A percentile compares a stretch with the other conserved stretches of the same genome.
Conservation (phyloP, 1,140 invertebrate genomes). For the Ectropis grisescens region DNA sequence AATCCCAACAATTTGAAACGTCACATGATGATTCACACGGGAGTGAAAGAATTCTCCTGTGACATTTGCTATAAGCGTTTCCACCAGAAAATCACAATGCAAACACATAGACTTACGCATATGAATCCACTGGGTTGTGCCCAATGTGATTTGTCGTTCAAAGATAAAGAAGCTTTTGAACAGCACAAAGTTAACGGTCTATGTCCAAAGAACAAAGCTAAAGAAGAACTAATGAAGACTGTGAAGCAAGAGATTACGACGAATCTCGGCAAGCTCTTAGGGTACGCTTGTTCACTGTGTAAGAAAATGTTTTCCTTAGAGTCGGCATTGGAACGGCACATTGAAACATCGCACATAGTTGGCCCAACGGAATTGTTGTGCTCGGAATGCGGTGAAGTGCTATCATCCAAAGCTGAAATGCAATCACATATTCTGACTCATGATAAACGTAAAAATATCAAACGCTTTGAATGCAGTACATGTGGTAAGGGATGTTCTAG, state of each 20-base stretch:
- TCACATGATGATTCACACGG: conserved; percentile 73
- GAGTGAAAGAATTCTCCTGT: conserved; percentile 69
- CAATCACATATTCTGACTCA: conserved; percentile 28
- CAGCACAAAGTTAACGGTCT: conserved; percentile 40
- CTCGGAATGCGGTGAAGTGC: conserved; percentile 37
- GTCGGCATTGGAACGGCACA: conserved; percentile 54
- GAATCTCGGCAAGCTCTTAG: conserved; percentile 43
- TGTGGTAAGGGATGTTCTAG: conserved; percentile 66
- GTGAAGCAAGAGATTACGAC: conserved; percentile 45
- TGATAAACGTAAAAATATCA: conserved; percentile 40
- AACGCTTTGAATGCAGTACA: conserved; percentile 50
- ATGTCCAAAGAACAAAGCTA: conserved; percentile 41
- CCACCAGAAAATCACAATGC: conserved; percentile 65
- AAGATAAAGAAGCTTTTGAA: conserved; percentile 27
- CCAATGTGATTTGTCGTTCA: conserved; percentile 44
- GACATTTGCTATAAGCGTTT: conserved; percentile 61
- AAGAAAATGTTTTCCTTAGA: conserved; percentile 63
- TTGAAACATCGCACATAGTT: conserved; percentile 52
- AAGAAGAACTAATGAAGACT: conserved; percentile 51
- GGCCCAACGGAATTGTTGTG: conserved; percentile 33
- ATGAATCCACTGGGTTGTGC: conserved; percentile 46
- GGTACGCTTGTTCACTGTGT: conserved; percentile 66
- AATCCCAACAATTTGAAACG: conserved; percentile 72
- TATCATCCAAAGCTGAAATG: conserved; percentile 37
- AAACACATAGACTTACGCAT: conserved; percentile 59